phyloP scores from a whole-genome alignment of 2,113 vertebrate species.

The Ceyx cyanopectus region DNA sequence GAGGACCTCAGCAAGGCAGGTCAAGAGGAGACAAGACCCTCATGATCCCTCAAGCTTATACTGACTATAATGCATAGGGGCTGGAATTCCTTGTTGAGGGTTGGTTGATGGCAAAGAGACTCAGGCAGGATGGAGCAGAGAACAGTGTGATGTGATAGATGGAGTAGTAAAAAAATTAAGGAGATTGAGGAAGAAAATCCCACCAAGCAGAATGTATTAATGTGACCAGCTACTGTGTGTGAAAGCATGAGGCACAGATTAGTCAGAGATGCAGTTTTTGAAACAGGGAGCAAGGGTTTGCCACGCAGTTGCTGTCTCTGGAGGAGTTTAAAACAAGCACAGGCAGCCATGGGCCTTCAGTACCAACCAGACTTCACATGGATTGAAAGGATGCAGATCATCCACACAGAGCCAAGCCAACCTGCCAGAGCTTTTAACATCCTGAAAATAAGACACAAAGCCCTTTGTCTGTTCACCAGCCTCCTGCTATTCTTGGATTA shows the following conservation, averaged over 20 bases:
- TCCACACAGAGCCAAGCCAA: background rate
- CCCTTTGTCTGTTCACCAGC: background rate
- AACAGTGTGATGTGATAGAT: background rate
- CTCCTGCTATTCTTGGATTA: background rate
- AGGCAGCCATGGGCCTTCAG: background rate
- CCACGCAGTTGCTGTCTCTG: background rate
- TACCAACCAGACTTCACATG: background rate
- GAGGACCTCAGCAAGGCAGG: too few relatives aligned
- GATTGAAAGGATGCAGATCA: background rate
- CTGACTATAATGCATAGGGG: too few relatives aligned
- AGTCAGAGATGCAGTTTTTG: background rate
- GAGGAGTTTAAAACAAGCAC: background rate
- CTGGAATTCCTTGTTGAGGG: too few relatives aligned
- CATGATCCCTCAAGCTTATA: too few relatives aligned
- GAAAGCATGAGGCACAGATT: background rate
- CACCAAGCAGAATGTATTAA: background rate
- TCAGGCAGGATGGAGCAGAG: background rate
- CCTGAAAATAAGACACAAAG: background rate
- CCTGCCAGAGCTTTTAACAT: slow-evolving; percentile 7
- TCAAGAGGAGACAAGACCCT: too few relatives aligned
- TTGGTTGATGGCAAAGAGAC: background rate
- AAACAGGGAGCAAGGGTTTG: background rate
- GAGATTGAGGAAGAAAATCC: background rate
- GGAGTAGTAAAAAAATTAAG: background rate
- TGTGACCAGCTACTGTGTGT: background rate